Evolutionary conservation across 2,797 vertebrate species (phyloP), one percentile per base, ranked within the genome.

Genomic region (Toxotes lorentzi): DNA sequence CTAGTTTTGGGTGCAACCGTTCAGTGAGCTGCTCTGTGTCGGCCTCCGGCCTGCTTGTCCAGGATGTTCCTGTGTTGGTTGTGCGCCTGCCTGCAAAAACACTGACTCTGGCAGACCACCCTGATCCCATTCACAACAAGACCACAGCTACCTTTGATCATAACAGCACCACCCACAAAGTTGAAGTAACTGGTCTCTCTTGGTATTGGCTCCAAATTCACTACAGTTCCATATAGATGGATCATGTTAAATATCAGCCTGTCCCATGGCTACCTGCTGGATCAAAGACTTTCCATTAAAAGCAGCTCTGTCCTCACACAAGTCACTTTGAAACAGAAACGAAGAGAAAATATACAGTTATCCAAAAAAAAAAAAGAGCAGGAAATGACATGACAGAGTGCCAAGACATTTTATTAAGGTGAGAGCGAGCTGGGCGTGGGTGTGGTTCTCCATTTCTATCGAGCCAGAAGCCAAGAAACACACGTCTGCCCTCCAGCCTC

Each of bases 381-480:
- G 85, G 81, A 88, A 86, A 83, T 84, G 35, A 92, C 86, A 79
- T 32, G 45, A 83, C 62, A 65, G 64, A 32, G 19, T 7, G 67
- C 73, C 73, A 58, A 51, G 48, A 64, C 63, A 9, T 80, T 82
- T 81, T 73, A 82, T 75, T 45, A 73, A 80, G 84, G 83, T 87
- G 83, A 82, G 67, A 86, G 73, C 0, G 13, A 74, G 78, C 73
- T 50, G 66, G 72, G 75, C 2, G 75, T 82, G 60, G 27, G 58
- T 64, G 72, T 56, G 58, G 47, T 48, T 87, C 75, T 83, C 76
- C 56, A 47, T 82, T 84, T 70, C 64, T 73, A 50, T 78, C 59
- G 30, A 79, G 48, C 8, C 69, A 82, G 69, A 78, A 81, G 80
- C 80, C 85, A 89, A 91, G 67, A 89, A 89, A 91, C 79, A 88